phyloP scores from a whole-genome alignment of 2,888 invertebrate species.

The Octodonta nipae region DNA sequence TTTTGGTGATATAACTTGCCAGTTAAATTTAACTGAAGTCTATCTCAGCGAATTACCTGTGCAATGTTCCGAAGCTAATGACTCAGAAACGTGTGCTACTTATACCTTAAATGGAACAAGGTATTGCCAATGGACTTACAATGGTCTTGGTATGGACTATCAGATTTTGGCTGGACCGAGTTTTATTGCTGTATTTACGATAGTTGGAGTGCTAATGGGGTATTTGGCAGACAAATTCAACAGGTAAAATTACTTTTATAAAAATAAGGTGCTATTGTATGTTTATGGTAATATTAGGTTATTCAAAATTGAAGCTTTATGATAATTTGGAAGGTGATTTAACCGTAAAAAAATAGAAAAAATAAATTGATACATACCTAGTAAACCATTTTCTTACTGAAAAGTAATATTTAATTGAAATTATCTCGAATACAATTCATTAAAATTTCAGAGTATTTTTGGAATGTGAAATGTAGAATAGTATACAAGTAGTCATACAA shows the following conservation, averaged over 20 bases:
- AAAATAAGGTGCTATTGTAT: background rate
- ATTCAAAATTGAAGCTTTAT: too few species aligned
- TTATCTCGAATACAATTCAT: too few species aligned
- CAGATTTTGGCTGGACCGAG: constrained; percentile 86
- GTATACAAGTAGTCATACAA: too few species aligned
- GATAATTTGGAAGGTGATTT: too few species aligned
- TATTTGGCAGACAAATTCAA: constrained; percentile 67
- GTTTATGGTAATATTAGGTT: too few species aligned
- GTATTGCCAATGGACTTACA: constrained; percentile 87
- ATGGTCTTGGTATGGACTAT: constrained; percentile 81
- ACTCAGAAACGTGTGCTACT: constrained; percentile 41
- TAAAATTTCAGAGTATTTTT: too few species aligned
- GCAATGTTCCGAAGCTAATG: constrained; percentile 43
- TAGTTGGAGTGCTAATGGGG: constrained; percentile 75
- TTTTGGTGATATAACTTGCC: constrained; percentile 76
- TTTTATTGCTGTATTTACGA: constrained; percentile 82
- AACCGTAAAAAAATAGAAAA: too few species aligned
- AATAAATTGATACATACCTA: too few species aligned
- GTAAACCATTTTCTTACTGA: too few species aligned
- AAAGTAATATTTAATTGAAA: too few species aligned
- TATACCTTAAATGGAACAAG: constrained; percentile 54
- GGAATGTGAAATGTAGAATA: too few species aligned
- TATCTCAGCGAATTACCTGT: constrained; percentile 39
- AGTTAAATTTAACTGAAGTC: constrained; percentile 53
- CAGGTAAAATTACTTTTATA: constrained; percentile 22